These are phyloP conservation scores for Salvator merianae DNA, from an alignment of 2,113 vertebrate species.

Conservation along the genomic window DNA sequence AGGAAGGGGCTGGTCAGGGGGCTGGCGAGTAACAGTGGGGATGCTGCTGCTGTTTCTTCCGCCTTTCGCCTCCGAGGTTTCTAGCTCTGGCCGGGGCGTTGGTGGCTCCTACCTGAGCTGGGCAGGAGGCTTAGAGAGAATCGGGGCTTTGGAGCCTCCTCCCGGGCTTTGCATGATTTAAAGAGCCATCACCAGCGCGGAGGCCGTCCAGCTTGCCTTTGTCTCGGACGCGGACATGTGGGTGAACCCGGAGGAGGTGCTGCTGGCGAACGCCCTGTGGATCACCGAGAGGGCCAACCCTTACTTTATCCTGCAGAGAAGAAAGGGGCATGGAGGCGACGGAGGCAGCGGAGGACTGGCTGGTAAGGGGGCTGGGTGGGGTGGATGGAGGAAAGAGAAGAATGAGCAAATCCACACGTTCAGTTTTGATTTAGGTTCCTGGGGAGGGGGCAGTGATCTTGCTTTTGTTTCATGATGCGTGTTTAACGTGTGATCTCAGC, in stretches of 20 bases:
- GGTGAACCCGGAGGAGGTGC: conserved; percentile 95
- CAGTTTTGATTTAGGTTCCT: not conserved
- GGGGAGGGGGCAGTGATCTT: not conserved
- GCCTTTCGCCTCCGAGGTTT: not conserved
- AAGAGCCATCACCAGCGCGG: not conserved
- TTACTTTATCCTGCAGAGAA: conserved; percentile 95
- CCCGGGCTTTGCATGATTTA: not conserved
- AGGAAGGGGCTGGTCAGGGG: not conserved
- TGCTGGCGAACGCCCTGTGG: conserved; percentile 95
- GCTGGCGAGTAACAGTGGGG: not conserved
- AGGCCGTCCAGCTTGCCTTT: not conserved
- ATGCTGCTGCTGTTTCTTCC: conserved; percentile 27
- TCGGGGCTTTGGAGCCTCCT: not conserved
- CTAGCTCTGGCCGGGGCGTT: conserved; percentile 18
- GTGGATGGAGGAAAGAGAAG: not conserved
- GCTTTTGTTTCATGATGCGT: not conserved
- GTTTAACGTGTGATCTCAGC: not conserved
- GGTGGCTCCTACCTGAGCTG: not conserved
- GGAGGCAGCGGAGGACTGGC: conserved; percentile 84
- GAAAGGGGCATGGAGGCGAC: conserved; percentile 93
- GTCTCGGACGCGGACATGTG: conserved; percentile 81
- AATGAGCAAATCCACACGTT: not conserved
- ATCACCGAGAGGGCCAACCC: conserved; percentile 95
- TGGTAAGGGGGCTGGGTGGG: conserved; percentile 68
- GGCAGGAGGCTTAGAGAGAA: conserved; percentile 4